Percentiles rank a stretch among this genome's conserved stretches.
Evolutionary conservation across 1,140 invertebrate genomes (phyloP).

Genomic region (Camponotus pennsylvanicus): DNA sequence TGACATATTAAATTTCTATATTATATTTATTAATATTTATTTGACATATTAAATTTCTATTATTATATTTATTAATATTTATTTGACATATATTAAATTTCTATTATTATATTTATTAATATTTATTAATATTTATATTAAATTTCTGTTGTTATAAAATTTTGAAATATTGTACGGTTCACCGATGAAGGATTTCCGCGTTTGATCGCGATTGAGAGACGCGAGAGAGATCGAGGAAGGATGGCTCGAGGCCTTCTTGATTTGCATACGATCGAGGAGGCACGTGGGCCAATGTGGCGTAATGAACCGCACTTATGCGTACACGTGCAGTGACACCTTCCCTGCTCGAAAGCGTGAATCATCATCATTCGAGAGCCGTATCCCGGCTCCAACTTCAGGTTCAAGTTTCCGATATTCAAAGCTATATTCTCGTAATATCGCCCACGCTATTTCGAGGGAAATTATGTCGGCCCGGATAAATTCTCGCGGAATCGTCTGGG

Average conservation of each 20-base stretch:
- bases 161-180: not conserved
- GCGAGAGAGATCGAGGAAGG: conserved; percentile 35
- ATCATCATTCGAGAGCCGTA: conserved; percentile 71
- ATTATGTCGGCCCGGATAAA: conserved; percentile 52
- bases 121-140: no score
- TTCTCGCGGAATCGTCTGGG: conserved; percentile 7
- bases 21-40: no score
- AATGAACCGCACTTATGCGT: conserved; percentile 82
- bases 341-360: conserved; percentile 78
- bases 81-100: no score
- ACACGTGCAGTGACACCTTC: conserved; percentile 82
- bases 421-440: conserved; percentile 15
- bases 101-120: no score
- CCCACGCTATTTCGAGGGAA: conserved; percentile 27
- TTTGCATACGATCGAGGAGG: conserved; percentile 70
- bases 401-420: no score
- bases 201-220: conserved; percentile 7
- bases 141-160: conserved; percentile 22
- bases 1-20: no score
- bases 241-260: conserved; percentile 61
- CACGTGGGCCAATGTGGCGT: conserved; percentile 73
- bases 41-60: no score
- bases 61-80: no score
- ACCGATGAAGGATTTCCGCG: conserved; percentile 9
- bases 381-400: no score